These are phyloP conservation scores for Crocodylus rhombifer DNA, from an alignment of 2,797 vertebrate species.

Conservation along the genomic window DNA sequence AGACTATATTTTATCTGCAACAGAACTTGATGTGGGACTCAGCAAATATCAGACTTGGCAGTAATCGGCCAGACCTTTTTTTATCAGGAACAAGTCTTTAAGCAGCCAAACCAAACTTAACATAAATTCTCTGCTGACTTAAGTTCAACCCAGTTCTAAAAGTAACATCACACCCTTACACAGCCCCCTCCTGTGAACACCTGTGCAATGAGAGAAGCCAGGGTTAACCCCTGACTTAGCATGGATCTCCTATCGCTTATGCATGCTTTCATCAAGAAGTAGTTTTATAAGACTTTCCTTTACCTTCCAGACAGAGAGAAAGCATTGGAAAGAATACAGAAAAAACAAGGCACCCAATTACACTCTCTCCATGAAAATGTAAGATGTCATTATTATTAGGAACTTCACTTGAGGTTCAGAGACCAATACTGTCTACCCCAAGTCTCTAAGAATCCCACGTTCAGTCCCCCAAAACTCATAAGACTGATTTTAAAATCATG, in stretches of 20 bases:
- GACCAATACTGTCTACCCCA: too few species aligned
- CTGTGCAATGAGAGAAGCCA: not conserved
- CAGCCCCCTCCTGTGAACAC: not conserved
- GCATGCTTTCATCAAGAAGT: not conserved
- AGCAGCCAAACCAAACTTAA: not conserved
- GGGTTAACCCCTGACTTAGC: not conserved
- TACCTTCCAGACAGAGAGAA: accelerated
- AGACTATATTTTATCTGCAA: accelerated
- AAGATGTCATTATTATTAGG: too few species aligned
- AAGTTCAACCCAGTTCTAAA: not conserved
- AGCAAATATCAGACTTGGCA: not conserved
- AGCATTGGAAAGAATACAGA: not conserved
- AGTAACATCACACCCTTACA: not conserved
- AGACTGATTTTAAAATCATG: too few species aligned
- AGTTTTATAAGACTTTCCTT: not conserved
- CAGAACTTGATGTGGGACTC: accelerated
- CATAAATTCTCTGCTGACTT: not conserved
- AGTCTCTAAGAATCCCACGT: too few species aligned
- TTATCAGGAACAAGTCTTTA: not conserved
- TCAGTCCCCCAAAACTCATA: too few species aligned
- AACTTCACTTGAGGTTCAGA: too few species aligned
- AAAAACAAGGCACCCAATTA: too few species aligned
- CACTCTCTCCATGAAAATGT: too few species aligned
- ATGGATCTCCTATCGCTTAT: too few species aligned
- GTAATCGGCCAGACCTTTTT: not conserved